phyloP scores from a whole-genome alignment of 2,113 vertebrate species.

The Cervus canadensis region DNA sequence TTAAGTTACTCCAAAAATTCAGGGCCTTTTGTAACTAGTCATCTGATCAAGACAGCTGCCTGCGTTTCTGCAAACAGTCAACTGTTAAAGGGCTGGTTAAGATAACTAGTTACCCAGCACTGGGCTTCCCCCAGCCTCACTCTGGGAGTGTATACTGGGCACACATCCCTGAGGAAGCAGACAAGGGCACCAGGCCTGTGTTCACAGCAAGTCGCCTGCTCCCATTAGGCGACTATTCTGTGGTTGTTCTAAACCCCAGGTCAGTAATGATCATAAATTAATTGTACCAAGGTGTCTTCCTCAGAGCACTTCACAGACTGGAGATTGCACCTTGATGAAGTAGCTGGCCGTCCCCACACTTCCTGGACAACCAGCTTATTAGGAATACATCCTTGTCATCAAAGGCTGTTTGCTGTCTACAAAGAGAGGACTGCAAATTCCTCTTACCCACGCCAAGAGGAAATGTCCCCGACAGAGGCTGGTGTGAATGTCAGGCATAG shows the following conservation, averaged over 20 bases:
- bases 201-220: fast-evolving
- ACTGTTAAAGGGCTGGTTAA: background rate
- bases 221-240: background rate
- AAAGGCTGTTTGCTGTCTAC: background rate
- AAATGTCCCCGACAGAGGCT: fast-evolving
- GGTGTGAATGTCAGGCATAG: fast-evolving
- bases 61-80: background rate
- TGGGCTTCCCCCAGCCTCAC: fast-evolving
- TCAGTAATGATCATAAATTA: background rate
- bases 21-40: background rate
- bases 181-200: fast-evolving
- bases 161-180: background rate
- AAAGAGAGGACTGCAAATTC: background rate
- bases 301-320: background rate
- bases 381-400: background rate
- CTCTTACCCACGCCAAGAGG: background rate
- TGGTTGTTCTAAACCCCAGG: background rate
- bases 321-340: background rate
- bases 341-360: background rate
- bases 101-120: background rate
- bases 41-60: background rate
- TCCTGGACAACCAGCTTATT: background rate
- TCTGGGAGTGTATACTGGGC: background rate
- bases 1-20: too few species aligned
- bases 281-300: background rate